phyloP scores from a whole-genome alignment of 1,140 invertebrate species.

The Bombus huntii region DNA sequence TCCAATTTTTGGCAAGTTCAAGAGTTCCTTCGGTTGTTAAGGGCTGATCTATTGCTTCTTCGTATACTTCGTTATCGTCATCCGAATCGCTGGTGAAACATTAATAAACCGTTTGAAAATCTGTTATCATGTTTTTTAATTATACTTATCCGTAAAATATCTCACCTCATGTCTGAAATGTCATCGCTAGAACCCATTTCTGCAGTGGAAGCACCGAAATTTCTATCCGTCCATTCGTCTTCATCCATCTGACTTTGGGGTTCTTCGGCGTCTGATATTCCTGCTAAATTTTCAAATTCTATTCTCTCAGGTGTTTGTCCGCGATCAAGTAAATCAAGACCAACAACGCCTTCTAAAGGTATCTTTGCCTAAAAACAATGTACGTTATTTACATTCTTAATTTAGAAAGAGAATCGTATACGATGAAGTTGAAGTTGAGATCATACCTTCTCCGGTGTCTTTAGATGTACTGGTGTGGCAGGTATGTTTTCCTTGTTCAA shows the following conservation, averaged over 20 bases:
- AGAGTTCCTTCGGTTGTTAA: conserved; percentile 86
- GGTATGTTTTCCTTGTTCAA: conserved; percentile 82
- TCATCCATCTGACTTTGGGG: conserved; percentile 93
- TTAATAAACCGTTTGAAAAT: conserved; percentile 2
- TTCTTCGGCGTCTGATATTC: conserved; percentile 87
- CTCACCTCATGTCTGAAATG: conserved; percentile 86
- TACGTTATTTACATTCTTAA: not conserved
- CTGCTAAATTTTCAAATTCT: conserved; percentile 87
- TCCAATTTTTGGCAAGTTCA: conserved; percentile 86
- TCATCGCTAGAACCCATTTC: conserved; percentile 89
- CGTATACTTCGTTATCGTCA: conserved; percentile 85
- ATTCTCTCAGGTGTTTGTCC: conserved; percentile 92
- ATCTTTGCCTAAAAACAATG: conserved; percentile 67
- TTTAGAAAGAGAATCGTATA: not conserved
- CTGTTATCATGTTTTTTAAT: not conserved
- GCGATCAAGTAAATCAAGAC: conserved; percentile 85
- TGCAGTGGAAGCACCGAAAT: conserved; percentile 90
- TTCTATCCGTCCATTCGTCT: conserved; percentile 96
- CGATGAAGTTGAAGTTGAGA: too few species aligned
- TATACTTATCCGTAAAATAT: not conserved
- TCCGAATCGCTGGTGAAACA: conserved; percentile 82
- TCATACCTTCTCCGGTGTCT: conserved; percentile 77
- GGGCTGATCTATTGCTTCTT: conserved; percentile 86
- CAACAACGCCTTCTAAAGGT: conserved; percentile 81
- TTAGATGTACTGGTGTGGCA: conserved; percentile 70